These are phyloP conservation scores for Sphecodes monilicornis DNA, from an alignment of 2,888 invertebrate species.

Conservation along the genomic window DNA sequence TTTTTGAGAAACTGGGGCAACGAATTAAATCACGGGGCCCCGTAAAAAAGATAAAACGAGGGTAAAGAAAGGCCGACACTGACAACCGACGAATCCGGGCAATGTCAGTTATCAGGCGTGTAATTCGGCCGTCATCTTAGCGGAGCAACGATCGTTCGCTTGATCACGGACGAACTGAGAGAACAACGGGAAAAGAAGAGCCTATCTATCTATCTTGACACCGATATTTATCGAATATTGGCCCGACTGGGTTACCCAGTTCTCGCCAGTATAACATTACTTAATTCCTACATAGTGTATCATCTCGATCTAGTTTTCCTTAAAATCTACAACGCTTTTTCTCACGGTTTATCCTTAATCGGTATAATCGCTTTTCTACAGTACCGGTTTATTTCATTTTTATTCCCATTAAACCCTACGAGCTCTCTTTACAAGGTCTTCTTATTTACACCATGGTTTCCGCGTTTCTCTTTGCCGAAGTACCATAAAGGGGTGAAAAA, in stretches of 20 bases:
- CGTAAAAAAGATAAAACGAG: background rate
- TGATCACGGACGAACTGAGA: slow-evolving; percentile 37
- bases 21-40: background rate
- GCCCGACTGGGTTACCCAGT: slow-evolving; percentile 81
- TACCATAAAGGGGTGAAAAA: slow-evolving; percentile 12
- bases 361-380: slow-evolving; percentile 30
- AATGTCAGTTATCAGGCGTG: slow-evolving; percentile 38
- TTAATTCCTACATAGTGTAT: slow-evolving; percentile 63
- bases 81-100: slow-evolving; percentile 23
- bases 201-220: slow-evolving; percentile 60
- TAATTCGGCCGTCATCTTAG: slow-evolving; percentile 15
- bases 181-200: slow-evolving; percentile 21
- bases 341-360: slow-evolving; percentile 45
- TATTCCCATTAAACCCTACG: slow-evolving; percentile 46
- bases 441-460: slow-evolving; percentile 54
- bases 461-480: background rate
- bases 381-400: slow-evolving; percentile 39
- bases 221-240: slow-evolving; percentile 85
- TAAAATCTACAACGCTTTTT: slow-evolving; percentile 57
- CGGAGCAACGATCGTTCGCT: slow-evolving; percentile 41
- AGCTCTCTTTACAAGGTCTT: slow-evolving; percentile 50
- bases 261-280: slow-evolving; percentile 81
- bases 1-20: background rate
- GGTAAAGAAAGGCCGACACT: background rate
- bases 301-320: slow-evolving; percentile 51